phyloP scores from a whole-genome alignment of 2,797 vertebrate genomes.

The Eupleurogrammus muticus region DNA sequence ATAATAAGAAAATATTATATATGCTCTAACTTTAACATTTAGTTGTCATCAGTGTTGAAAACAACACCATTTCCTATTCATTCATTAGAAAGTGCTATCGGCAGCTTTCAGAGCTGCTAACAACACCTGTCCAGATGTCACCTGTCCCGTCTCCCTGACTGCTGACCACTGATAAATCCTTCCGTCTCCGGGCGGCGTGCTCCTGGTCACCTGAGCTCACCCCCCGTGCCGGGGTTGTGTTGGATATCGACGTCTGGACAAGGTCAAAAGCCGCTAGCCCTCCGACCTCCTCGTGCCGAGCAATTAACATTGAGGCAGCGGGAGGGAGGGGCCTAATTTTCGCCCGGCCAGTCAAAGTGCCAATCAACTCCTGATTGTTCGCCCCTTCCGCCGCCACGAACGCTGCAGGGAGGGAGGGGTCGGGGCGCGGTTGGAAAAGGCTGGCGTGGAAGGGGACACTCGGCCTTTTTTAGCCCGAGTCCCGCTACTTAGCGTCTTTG shows the following conservation, averaged over 20 bases:
- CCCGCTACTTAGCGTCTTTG: conserved; percentile 68
- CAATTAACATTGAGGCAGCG: conserved; percentile 76
- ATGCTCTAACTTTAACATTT: conserved; percentile 17
- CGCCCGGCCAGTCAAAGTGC: conserved; percentile 69
- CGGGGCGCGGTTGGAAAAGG: conserved; percentile 26
- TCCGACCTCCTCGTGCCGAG: conserved; percentile 65
- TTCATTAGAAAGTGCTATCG: not conserved
- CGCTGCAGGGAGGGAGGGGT: conserved; percentile 27
- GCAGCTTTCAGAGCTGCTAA: not conserved
- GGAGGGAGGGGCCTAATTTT: conserved; percentile 74
- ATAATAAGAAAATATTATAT: not conserved
- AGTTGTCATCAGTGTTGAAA: conserved; percentile 17
- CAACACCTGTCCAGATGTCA: conserved; percentile 4
- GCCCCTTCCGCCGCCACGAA: conserved; percentile 47
- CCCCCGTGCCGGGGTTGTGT: conserved; percentile 40
- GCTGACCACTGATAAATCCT: conserved; percentile 54
- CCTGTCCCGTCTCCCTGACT: conserved; percentile 11
- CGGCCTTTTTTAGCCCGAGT: conserved; percentile 50
- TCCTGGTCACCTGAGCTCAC: conserved; percentile 57
- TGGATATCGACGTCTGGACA: conserved; percentile 69
- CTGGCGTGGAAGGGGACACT: conserved; percentile 24
- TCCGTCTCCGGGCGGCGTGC: conserved; percentile 34
- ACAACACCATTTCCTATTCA: conserved; percentile 7
- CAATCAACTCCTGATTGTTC: conserved; percentile 77
- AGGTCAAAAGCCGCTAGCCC: conserved; percentile 76